Percentiles rank a stretch among this genome's conserved stretches.
phyloP scores from a whole-genome alignment of 2,888 invertebrate genomes.

The Microctonus brassicae region DNA sequence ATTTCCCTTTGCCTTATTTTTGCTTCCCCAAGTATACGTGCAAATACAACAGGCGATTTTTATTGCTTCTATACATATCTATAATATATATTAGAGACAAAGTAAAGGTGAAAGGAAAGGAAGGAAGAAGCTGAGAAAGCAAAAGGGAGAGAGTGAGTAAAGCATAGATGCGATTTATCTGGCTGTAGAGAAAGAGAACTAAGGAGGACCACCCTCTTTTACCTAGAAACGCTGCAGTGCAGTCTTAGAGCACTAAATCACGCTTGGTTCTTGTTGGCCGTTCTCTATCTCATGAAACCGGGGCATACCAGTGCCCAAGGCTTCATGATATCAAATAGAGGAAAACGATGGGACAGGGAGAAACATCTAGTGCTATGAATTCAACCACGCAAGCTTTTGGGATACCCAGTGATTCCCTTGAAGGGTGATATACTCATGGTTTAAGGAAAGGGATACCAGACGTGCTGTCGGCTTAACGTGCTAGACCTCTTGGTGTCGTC shows the following conservation, averaged over 20 bases:
- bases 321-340: slow-evolving; percentile 28
- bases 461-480: slow-evolving; percentile 26
- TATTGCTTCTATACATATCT: background rate
- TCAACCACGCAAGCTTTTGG: slow-evolving; percentile 15
- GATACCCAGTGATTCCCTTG: slow-evolving; percentile 19
- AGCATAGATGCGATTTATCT: slow-evolving; percentile 56
- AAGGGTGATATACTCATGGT: slow-evolving; percentile 6
- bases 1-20: slow-evolving; percentile 37
- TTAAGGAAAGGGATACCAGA: background rate
- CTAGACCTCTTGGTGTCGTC: slow-evolving; percentile 21
- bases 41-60: background rate
- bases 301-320: slow-evolving; percentile 39
- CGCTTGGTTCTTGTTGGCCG: slow-evolving; percentile 55
- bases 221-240: slow-evolving; percentile 54
- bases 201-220: slow-evolving; percentile 39
- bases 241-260: slow-evolving; percentile 62
- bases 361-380: background rate
- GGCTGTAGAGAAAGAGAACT: slow-evolving; percentile 48
- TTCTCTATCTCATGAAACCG: slow-evolving; percentile 45
- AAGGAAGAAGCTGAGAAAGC: slow-evolving; percentile 40
- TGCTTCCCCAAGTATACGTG: slow-evolving; percentile 6
- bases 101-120: background rate
- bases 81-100: background rate
- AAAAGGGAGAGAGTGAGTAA: slow-evolving; percentile 38
- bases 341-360: slow-evolving; percentile 20